Conservation (phyloP, 2,113 vertebrate species). For the Emberiza fucata region DNA sequence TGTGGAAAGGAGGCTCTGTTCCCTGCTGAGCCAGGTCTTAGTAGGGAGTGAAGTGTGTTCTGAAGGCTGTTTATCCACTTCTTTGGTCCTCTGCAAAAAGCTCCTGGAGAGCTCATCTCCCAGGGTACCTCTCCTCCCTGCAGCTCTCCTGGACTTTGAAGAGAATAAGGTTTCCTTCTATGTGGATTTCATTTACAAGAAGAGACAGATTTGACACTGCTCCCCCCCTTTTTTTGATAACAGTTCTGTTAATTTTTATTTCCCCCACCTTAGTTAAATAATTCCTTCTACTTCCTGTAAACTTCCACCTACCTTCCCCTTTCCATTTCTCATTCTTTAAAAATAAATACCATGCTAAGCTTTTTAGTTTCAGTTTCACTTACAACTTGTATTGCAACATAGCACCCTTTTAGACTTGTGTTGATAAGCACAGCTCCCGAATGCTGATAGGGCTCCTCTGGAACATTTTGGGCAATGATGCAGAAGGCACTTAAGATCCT, state of each 20-base stretch:
- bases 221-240: not conserved
- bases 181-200: not conserved
- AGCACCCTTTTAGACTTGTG: not conserved
- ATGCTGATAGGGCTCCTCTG: not conserved
- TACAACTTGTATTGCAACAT: not conserved
- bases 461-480: not conserved
- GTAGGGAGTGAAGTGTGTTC: not conserved
- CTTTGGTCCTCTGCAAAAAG: not conserved
- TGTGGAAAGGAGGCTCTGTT: not conserved
- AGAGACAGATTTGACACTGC: not conserved
- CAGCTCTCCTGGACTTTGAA: not conserved
- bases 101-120: not conserved
- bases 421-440: not conserved
- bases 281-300: not conserved
- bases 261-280: not conserved
- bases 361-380: conserved; percentile 10
- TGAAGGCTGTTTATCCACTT: not conserved
- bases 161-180: not conserved
- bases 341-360: not conserved
- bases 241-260: not conserved
- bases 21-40: not conserved
- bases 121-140: not conserved
- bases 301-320: not conserved
- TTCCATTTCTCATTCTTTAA: not conserved
- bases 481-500: not conserved